phyloP scores from a whole-genome alignment of 2,888 invertebrate species.

The Microctonus aethiopoides region DNA sequence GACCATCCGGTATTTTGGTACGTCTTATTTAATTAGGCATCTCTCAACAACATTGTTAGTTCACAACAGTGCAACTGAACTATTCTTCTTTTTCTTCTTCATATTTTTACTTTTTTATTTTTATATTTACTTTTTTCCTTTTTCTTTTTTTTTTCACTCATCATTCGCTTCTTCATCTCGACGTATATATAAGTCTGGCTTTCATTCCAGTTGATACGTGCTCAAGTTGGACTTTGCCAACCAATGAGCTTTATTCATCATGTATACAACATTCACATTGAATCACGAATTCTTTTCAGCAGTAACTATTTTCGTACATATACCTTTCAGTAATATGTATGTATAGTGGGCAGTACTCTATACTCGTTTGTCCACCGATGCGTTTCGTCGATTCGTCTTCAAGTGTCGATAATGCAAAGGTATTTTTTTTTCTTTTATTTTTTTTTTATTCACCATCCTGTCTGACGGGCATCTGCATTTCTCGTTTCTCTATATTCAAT shows the following conservation, averaged over 20 bases:
- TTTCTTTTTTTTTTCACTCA: conserved; percentile 23
- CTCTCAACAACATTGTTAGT: conserved; percentile 64
- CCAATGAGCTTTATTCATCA: conserved; percentile 49
- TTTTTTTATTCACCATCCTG: neutral
- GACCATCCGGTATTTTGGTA: conserved; percentile 50
- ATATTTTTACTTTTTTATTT: conserved; percentile 15
- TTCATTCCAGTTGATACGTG: conserved; percentile 48
- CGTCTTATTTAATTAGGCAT: conserved; percentile 66
- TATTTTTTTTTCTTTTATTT: neutral
- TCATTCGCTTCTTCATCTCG: conserved; percentile 23
- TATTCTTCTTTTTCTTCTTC: conserved; percentile 27
- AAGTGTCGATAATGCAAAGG: conserved; percentile 24
- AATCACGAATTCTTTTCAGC: conserved; percentile 8
- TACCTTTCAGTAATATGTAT: neutral
- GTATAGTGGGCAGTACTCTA: neutral
- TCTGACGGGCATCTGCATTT: neutral
- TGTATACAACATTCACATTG: conserved; percentile 1
- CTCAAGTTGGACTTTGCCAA: conserved; percentile 57
- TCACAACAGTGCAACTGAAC: conserved; percentile 46
- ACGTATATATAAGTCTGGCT: conserved; percentile 4
- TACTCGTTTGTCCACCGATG: conserved; percentile 23
- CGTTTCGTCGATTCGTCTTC: conserved; percentile 8
- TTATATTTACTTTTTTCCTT: conserved; percentile 36
- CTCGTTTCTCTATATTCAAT: neutral
- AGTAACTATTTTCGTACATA: neutral